phyloP scores from a whole-genome alignment of 2,888 invertebrate species.

The Mylabris sibirica region DNA sequence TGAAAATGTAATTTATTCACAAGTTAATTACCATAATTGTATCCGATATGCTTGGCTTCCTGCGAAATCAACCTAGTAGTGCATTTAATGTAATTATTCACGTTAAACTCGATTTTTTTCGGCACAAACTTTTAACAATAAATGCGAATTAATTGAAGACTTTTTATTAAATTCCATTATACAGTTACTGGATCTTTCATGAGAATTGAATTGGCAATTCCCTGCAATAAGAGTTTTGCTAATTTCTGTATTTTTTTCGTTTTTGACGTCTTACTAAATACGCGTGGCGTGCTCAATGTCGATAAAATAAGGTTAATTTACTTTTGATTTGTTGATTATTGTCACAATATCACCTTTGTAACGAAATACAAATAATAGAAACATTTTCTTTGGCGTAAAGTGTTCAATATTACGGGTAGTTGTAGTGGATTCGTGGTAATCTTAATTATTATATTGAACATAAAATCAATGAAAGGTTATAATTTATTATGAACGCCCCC shows the following conservation, averaged over 20 bases:
- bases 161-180: neutral
- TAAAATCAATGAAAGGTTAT: neutral
- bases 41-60: conserved; percentile 1
- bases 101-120: conserved; percentile 7
- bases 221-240: neutral
- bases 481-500: neutral
- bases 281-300: neutral
- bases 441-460: neutral
- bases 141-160: neutral
- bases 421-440: neutral
- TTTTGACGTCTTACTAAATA: neutral
- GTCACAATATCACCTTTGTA: neutral
- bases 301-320: neutral
- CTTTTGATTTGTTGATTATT: neutral
- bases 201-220: neutral
- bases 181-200: neutral
- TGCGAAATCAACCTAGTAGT: conserved; percentile 11
- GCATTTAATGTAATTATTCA: conserved; percentile 17
- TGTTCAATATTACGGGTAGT: neutral
- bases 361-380: neutral
- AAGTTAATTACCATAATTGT: conserved; percentile 16
- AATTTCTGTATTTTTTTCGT: neutral
- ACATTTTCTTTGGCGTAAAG: neutral
- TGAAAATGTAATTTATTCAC: conserved; percentile 16
- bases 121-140: neutral